Base-by-base conservation (phyloP, 2,888 invertebrate genomes). In the Hydroisotoma schaefferi region DNA sequence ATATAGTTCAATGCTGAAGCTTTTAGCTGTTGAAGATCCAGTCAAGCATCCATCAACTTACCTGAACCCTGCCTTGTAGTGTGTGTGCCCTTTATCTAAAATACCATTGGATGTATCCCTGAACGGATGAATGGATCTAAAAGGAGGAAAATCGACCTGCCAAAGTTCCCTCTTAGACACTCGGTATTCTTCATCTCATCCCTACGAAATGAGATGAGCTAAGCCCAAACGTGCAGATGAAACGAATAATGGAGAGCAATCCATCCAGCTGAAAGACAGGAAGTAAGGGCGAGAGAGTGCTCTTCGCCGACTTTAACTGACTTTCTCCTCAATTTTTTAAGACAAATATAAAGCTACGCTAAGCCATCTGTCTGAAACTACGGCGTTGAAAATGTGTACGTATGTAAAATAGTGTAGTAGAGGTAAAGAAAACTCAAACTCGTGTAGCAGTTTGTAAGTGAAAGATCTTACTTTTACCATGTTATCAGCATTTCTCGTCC, bases 211-310 rank as follows among this genome's bases (percentile, higher is more conserved):
- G 63, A 60, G 57, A 63, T 63, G 63, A 60, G 54, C 57, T 57
- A 60, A 57, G 43, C 57, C 52, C 57, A 57, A 57, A 55, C 63
- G 63, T 63, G 63, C 57, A 63, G 63, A 63, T 63, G 63, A 60
- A 63, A 63, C 59, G 59, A 59, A 63, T 57, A 60, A 60, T 60
- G 60, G 63, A 63, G 63, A 57, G 63, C 63, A 57, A 63, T 63
- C 63, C 57, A 63, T 63, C 63, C 54, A 63, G 47, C 63, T 60
- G 59, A 63, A 60, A 63, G 59, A 63, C 60, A 63, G 60, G 63
- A 63, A 63, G 57, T 56, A 59, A 53, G 59, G 55, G 57, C 55
- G 47, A 57, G 56, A 53, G 52, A 52, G 29, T 37, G 28, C 62
- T 54, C 57, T 57, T 59, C 57, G 59, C 49, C 51, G 54, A 59